Evolutionary conservation across 2,888 invertebrate genomes (phyloP).

Genomic region (Drosophila mettleri): DNA sequence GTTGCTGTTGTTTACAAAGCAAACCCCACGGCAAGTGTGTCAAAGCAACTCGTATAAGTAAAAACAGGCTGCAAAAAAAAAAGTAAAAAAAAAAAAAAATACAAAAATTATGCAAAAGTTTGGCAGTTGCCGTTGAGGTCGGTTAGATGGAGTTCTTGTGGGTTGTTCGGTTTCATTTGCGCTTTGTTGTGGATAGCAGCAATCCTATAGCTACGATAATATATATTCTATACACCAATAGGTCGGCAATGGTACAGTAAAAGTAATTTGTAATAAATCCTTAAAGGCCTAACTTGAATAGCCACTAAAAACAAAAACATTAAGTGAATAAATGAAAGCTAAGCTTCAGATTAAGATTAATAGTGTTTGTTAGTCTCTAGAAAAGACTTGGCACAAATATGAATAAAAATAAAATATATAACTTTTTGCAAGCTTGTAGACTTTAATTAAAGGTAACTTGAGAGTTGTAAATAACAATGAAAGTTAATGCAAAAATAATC

Average conservation of each 20-base stretch:
- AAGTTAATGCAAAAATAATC: too few relatives aligned
- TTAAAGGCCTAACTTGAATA: background rate
- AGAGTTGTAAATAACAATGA: too few relatives aligned
- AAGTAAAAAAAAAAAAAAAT: background rate
- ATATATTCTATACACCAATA: background rate
- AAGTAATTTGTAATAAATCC: background rate
- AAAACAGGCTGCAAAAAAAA: constrained; percentile 21
- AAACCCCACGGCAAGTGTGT: constrained; percentile 64
- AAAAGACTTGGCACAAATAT: too few relatives aligned
- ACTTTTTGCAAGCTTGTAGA: too few relatives aligned
- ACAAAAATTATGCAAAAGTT: constrained; percentile 55
- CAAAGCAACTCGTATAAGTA: constrained; percentile 42
- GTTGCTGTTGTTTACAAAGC: constrained; percentile 13
- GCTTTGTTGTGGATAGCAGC: constrained; percentile 15
- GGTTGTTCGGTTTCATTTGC: constrained; percentile 18
- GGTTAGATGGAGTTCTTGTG: constrained; percentile 25
- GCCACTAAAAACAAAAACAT: too few relatives aligned
- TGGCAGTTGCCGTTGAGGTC: constrained; percentile 19
- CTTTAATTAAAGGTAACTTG: too few relatives aligned
- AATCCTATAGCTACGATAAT: too few relatives aligned
- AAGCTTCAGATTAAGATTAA: too few relatives aligned
- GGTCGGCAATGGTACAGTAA: background rate
- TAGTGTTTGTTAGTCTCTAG: too few relatives aligned
- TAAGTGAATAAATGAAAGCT: too few relatives aligned
- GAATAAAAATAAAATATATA: background rate